Evolutionary conservation across 1,140 invertebrate genomes (phyloP).

Genomic region (Mylabris phalerata): DNA sequence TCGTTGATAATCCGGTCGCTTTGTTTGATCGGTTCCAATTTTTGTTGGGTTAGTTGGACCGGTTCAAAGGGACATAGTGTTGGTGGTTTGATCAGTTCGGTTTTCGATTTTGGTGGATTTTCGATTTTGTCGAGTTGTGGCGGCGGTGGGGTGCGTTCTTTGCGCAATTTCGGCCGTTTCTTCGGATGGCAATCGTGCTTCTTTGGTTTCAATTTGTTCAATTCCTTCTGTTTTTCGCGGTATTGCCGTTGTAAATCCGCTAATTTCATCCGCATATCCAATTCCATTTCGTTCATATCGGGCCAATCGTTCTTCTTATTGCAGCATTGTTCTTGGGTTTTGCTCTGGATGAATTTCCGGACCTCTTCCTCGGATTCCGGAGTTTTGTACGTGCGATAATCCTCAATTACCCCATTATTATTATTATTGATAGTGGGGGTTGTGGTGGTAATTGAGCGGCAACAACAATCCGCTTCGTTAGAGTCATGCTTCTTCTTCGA

Average conservation of each 20-base stretch:
- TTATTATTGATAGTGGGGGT: too few species aligned
- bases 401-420: slow-evolving; percentile 14
- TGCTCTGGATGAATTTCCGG: slow-evolving; percentile 43
- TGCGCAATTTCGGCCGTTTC: slow-evolving; percentile 39
- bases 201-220: slow-evolving; percentile 60
- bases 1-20: slow-evolving; percentile 13
- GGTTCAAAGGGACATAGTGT: slow-evolving; percentile 28
- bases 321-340: slow-evolving; percentile 29
- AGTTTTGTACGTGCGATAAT: slow-evolving; percentile 41
- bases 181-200: slow-evolving; percentile 38
- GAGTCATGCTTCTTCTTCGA: slow-evolving; percentile 18
- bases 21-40: slow-evolving; percentile 11
- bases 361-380: slow-evolving; percentile 44
- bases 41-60: background rate
- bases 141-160: slow-evolving; percentile 36
- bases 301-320: slow-evolving; percentile 46
- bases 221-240: slow-evolving; percentile 73
- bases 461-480: slow-evolving; percentile 12
- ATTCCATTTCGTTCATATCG: slow-evolving; percentile 65
- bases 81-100: slow-evolving; percentile 40
- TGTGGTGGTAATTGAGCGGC: background rate
- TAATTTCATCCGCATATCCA: slow-evolving; percentile 69
- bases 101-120: slow-evolving; percentile 18
- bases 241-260: slow-evolving; percentile 75
- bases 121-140: slow-evolving; percentile 40